Evolutionary conservation across 2,888 invertebrate species (phyloP).

Genomic region (Parthenolecanium corni): DNA sequence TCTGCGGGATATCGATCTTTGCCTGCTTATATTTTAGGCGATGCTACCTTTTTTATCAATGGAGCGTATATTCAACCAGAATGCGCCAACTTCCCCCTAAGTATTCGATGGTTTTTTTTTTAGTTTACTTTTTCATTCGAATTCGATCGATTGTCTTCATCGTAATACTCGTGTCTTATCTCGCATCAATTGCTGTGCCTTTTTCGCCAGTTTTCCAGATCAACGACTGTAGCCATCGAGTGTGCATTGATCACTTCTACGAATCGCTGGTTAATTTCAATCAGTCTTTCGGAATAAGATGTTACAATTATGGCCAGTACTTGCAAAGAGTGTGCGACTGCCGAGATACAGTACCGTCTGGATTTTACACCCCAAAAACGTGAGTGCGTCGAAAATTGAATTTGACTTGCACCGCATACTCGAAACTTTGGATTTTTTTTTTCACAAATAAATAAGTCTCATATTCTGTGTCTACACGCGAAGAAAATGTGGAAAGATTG

Average conservation of each 20-base stretch:
- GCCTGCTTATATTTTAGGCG: background rate
- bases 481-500: no score
- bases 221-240: background rate
- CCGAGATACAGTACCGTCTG: background rate
- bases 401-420: no score
- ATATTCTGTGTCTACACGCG: no score
- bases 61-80: background rate
- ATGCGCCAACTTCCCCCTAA: background rate
- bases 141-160: background rate
- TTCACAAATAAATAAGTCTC: no score
- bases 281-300: background rate
- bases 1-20: background rate
- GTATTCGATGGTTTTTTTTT: background rate
- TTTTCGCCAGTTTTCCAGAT: background rate
- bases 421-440: no score
- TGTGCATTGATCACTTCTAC: background rate
- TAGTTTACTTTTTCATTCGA: background rate
- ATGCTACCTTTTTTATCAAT: constrained; percentile 8
- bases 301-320: background rate
- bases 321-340: constrained; percentile 2
- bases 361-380: background rate
- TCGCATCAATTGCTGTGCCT: background rate
- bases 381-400: background rate
- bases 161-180: background rate
- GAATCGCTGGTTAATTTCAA: constrained; percentile 1